Evolutionary conservation across 2,113 vertebrate genomes (phyloP), one percentile per base, ranked within the genome.

Genomic region (Anguilla rostrata): DNA sequence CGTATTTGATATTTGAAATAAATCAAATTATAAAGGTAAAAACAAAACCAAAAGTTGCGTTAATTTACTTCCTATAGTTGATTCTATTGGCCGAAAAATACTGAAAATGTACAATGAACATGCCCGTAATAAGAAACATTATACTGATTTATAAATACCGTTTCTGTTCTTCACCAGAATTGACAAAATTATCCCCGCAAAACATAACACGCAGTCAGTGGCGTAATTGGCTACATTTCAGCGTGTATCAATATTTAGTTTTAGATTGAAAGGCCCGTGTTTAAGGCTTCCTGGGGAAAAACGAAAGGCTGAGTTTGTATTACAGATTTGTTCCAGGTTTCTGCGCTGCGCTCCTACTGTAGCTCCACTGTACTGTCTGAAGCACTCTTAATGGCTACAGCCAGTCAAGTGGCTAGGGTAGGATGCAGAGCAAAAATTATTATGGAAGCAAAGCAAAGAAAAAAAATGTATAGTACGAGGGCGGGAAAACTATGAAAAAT

Each of bases 291-390:
- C 71, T 75, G 71, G 43, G 26, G 12, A 75, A 34, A 34, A 75
- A 11, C 34, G 71, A 75, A 34, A 22, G 20, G 18, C 26, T 75
- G n/a, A 75, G 71, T 75, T 75, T 75, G 9, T 12, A 75, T 75
- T 75, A 34, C n/a, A 75, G 71, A 75, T 75, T 75, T 75, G 71
- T 75, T 75, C 71, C 71, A 75, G 71, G 71, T 75, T 75, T 75
- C 26, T 75, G 1, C 34, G n/a, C n/a, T 29, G n/a, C 71, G 5
- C 71, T 75, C 9, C 71, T 34, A 75, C 26, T 29, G 71, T 75
- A 34, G 26, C 26, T 75, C n/a, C 34, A 34, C 9, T 75, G 3
- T 34, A 75, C n/a, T 8, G 34, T n/a, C n/a, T 12, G 26, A 75
- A 75, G 34, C 2, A n/a, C 71, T 75, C 26, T 12, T 34, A 6